These are phyloP conservation scores for Pleuronectes platessa DNA, from an alignment of 2,113 vertebrate genomes.

Conservation along the genomic window DNA sequence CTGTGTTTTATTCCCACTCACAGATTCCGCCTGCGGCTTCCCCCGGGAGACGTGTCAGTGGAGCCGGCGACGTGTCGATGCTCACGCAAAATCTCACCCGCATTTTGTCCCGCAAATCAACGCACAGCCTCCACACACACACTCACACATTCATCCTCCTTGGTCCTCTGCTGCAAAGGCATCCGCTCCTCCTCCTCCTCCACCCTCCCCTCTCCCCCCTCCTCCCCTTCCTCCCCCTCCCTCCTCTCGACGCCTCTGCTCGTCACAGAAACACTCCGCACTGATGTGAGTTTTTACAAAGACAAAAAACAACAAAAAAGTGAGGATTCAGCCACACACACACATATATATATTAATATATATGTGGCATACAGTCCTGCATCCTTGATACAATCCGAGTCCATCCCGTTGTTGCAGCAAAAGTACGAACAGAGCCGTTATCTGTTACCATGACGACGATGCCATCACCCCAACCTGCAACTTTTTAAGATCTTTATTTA, in stretches of 20 bases:
- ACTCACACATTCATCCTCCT: conserved; percentile 41
- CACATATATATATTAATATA: no score
- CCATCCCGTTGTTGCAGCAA: neutral
- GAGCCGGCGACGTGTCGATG: neutral
- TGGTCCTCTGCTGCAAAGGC: conserved; percentile 71
- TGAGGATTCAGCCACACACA: no score
- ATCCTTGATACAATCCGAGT: neutral
- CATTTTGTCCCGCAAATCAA: conserved; percentile 42
- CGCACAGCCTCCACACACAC: neutral
- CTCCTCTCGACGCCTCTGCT: conserved; percentile 13
- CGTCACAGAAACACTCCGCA: conserved; percentile 16
- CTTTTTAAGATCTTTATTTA: neutral
- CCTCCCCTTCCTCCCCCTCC: conserved; percentile 8
- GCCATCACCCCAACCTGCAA: conserved; percentile 7
- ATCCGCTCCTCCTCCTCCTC: conserved; percentile 49
- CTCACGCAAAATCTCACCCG: conserved; percentile 4
- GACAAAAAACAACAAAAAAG: no score
- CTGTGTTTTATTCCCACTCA: neutral
- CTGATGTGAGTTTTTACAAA: neutral
- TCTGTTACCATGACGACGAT: conserved; percentile 70
- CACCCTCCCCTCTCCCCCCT: conserved; percentile 4
- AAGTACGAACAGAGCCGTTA: conserved; percentile 34
- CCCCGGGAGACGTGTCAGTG: neutral
- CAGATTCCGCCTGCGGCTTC: neutral
- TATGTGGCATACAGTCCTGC: no score